These are phyloP conservation scores for Misgurnus anguillicaudatus DNA, from an alignment of 2,113 vertebrate species.

Conservation along the genomic window DNA sequence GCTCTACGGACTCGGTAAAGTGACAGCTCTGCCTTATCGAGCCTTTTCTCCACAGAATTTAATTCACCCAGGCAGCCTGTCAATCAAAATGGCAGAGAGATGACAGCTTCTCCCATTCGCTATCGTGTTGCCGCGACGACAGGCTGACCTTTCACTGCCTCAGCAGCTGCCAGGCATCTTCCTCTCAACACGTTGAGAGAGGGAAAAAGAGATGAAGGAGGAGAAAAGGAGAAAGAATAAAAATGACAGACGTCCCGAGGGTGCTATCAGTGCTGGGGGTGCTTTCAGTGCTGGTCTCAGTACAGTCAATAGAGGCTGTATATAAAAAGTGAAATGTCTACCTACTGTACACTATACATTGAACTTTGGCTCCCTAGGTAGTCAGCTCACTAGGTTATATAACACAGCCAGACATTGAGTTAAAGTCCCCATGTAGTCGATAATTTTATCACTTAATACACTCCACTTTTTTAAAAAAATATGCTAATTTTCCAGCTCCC, in stretches of 20 bases:
- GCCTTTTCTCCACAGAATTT: constrained; percentile 57
- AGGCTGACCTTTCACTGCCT: constrained; percentile 76
- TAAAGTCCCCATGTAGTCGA: neutral
- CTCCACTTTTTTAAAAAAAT: no score
- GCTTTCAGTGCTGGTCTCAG: neutral
- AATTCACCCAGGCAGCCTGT: constrained; percentile 61
- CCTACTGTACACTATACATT: no score
- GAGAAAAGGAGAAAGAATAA: neutral
- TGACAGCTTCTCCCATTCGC: constrained; percentile 78
- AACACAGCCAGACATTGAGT: neutral
- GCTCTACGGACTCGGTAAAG: constrained; percentile 55
- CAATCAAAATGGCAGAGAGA: constrained; percentile 66
- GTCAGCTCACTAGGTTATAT: neutral
- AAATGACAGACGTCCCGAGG: neutral
- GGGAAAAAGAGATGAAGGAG: neutral
- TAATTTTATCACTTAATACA: no score
- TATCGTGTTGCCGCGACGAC: constrained; percentile 71
- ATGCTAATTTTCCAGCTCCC: no score
- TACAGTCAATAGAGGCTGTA: neutral
- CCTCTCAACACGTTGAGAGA: constrained; percentile 69
- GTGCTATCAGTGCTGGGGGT: neutral
- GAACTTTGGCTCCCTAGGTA: neutral
- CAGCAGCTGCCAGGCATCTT: constrained; percentile 70
- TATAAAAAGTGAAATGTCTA: neutral
- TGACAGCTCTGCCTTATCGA: constrained; percentile 70